Conservation (phyloP, 2,888 invertebrate genomes). For the Eurytoma californica region DNA sequence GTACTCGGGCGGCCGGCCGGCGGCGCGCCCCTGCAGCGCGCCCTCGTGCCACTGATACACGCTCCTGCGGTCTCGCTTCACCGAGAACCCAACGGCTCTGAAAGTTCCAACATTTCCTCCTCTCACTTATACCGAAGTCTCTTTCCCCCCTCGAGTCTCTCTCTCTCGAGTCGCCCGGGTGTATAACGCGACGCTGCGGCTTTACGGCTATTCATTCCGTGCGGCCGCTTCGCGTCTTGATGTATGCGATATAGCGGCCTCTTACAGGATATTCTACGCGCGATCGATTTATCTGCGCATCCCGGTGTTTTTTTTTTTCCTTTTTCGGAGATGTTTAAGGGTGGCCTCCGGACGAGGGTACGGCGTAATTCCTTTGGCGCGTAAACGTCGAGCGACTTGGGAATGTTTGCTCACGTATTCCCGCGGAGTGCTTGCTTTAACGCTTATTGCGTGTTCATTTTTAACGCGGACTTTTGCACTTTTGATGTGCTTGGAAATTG, state of each 20-base stretch:
- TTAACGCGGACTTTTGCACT: no score
- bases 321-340: not conserved
- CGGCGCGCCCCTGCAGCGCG: conserved; percentile 31
- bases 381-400: no score
- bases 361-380: no score
- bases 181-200: not conserved
- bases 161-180: not conserved
- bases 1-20: conserved; percentile 25
- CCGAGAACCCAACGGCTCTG: conserved; percentile 72
- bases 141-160: not conserved
- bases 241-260: conserved; percentile 1
- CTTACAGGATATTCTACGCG: not conserved
- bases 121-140: conserved; percentile 28
- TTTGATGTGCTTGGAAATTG: no score
- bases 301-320: not conserved
- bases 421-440: no score
- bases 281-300: no score
- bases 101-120: conserved; percentile 60
- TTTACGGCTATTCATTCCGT: not conserved
- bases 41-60: conserved; percentile 55
- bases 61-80: conserved; percentile 71
- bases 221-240: not conserved
- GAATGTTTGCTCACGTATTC: no score
- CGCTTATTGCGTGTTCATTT: no score
- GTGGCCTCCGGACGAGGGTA: not conserved